A percentile compares a stretch with the other conserved stretches of the same genome.
phyloP scores from a whole-genome alignment of 53 echinoderm and acorn worm genomes.

The Patiria pectinifera region DNA sequence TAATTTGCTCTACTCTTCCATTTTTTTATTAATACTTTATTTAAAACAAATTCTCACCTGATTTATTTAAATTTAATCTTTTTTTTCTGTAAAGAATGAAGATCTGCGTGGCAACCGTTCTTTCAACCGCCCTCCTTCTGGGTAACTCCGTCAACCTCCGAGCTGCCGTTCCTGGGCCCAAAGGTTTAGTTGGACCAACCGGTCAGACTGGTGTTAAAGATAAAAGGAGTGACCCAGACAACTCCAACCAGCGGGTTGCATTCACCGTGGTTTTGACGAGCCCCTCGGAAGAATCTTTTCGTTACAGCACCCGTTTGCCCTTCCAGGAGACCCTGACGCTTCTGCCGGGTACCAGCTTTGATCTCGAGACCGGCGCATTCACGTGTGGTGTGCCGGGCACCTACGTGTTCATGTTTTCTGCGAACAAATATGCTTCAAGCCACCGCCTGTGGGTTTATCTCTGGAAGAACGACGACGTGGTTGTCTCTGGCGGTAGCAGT shows the following conservation, averaged over 20 bases:
- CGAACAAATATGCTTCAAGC: not conserved
- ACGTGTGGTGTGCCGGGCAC: not conserved
- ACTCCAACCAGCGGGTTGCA: not conserved
- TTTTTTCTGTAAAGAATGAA: too few species aligned
- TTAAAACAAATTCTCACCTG: too few species aligned
- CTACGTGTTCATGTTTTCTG: not conserved
- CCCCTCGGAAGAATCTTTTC: not conserved
- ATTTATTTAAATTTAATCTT: too few species aligned
- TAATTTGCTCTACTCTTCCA: too few species aligned
- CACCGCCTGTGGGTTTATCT: not conserved
- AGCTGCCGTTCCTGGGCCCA: too few species aligned
- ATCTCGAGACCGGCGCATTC: not conserved
- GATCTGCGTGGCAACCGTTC: too few species aligned
- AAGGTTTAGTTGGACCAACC: too few species aligned
- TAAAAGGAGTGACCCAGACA: not conserved
- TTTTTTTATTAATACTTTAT: too few species aligned
- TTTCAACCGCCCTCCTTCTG: too few species aligned
- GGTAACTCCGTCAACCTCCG: too few species aligned
- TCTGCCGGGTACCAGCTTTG: not conserved
- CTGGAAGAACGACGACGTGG: not conserved
- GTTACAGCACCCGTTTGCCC: not conserved
- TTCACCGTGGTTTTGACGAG: not conserved
- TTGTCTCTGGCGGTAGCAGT: not conserved
- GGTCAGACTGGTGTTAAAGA: not conserved
- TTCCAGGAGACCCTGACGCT: not conserved